Base-by-base conservation (phyloP, 2,797 vertebrate species). In the Saxicola maurus region DNA sequence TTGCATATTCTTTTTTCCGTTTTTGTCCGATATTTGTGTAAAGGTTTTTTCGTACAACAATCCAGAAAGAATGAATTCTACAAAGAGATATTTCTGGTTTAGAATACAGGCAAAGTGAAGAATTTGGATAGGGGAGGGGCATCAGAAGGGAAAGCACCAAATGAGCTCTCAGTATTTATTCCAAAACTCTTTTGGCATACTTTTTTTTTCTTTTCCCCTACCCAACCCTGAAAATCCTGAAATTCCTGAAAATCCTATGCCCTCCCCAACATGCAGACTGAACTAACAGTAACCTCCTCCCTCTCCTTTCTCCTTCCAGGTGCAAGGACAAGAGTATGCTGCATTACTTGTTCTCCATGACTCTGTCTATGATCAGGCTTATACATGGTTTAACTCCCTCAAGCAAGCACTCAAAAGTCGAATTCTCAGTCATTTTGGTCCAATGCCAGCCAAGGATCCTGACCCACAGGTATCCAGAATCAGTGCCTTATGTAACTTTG, bases 351-450 rank as follows among this genome's bases (percentile, higher is more conserved):
- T 90, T 45, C 96, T 98, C 52, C 98, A 98, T 20, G 96, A 97
- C 71, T 95, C 96, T 43, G 98, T 98, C 42, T 98, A 98, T 28
- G 97, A 97, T 81, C 97, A 97, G 89, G 97, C 97, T 1, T 96
- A 95, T 31, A 91, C 59, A 6, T 98, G 98, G 98, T 98, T 98
- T 91, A 96, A 96, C 86, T 97, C 97, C 6, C 97, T 98, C 75
- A 97, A 98, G 92, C 76, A 94, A 64, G 96, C 96, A 28, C 95
- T 98, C 94, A 98, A 97, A 95, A 97, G 90, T 92, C 96, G 97
- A 71, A 98, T 98, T 93, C 93, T 98, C 69, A 96, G 80, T 92
- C 98, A 98, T 75, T 98, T 98, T 92, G 98, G 98, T 81, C 96
- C 97, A 76, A 98, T 98, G 97, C 98, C 98, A 57, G 95, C 95